phyloP scores from a whole-genome alignment of 2,888 invertebrate species.

The Mythimna loreyi region DNA sequence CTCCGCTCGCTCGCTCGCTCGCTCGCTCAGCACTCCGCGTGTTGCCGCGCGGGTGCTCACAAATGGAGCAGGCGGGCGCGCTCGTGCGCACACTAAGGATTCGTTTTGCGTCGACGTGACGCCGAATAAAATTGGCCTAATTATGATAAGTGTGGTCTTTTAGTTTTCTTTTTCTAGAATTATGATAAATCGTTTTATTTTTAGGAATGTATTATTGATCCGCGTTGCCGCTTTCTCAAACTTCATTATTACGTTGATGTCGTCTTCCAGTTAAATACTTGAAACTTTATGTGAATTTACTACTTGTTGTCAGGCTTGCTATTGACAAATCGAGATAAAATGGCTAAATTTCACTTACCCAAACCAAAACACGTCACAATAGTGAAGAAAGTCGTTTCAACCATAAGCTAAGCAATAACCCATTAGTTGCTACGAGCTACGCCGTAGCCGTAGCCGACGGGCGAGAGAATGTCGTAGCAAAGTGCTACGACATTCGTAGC shows the following conservation, averaged over 20 bases:
- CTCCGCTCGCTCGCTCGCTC: constrained; percentile 35
- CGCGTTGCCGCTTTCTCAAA: not conserved
- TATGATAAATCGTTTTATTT: constrained; percentile 10
- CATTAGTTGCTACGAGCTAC: constrained; percentile 13
- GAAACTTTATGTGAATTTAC: too few relatives aligned
- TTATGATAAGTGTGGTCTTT: constrained; percentile 42
- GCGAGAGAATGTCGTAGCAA: not conserved
- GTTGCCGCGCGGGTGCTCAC: constrained; percentile 42
- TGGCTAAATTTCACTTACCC: not conserved
- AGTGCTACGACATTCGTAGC: constrained; percentile 17
- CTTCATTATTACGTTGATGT: not conserved
- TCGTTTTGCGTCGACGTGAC: constrained; percentile 29
- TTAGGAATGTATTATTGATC: not conserved
- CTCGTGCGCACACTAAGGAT: constrained; percentile 33
- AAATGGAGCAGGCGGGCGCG: constrained; percentile 31
- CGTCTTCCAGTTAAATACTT: not conserved
- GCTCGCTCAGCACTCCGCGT: constrained; percentile 34
- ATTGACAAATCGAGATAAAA: not conserved
- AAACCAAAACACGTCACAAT: not conserved
- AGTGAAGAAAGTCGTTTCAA: not conserved
- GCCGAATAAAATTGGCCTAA: constrained; percentile 41
- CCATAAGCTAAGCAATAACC: not conserved
- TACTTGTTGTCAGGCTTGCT: too few relatives aligned
- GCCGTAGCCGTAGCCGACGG: constrained; percentile 10
- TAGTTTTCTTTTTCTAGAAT: constrained; percentile 13